Conservation (phyloP, 2,113 vertebrate genomes). For the Eulacestoma nigropectus region DNA sequence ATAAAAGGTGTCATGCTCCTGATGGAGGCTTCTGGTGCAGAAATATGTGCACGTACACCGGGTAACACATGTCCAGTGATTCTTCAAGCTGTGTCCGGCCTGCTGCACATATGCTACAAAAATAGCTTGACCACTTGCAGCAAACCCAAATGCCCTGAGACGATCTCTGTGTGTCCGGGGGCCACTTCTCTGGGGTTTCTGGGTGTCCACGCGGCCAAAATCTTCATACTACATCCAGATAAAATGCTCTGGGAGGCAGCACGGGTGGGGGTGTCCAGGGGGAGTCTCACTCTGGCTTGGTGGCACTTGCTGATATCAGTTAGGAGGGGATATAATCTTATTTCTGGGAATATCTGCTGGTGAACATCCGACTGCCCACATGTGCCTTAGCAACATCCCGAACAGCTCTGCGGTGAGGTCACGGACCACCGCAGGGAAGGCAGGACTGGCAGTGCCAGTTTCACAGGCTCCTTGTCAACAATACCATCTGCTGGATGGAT, state of each 20-base stretch:
- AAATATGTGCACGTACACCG: not conserved
- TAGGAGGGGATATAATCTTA: not conserved
- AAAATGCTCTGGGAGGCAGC: not conserved
- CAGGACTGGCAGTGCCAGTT: slow-evolving; percentile 17
- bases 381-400: slow-evolving; percentile 35
- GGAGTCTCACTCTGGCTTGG: not conserved
- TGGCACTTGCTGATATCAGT: not conserved
- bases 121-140: slow-evolving; percentile 24
- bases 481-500: slow-evolving; percentile 59
- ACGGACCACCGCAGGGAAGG: not conserved
- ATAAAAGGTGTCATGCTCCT: slow-evolving; percentile 31
- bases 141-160: not conserved
- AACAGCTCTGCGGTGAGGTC: not conserved
- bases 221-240: rapidly evolving
- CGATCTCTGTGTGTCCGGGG: not conserved
- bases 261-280: not conserved
- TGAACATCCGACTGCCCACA: slow-evolving; percentile 17
- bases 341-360: not conserved
- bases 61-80: not conserved
- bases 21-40: not conserved
- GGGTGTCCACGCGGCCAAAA: not conserved
- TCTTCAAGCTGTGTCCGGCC: slow-evolving; percentile 40
- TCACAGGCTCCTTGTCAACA: slow-evolving; percentile 47
- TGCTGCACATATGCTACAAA: slow-evolving; percentile 42
- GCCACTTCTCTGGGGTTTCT: not conserved